Evolutionary conservation across 2,888 invertebrate species (phyloP), one percentile per base, ranked within the genome.

Genomic region (Apoderus coryli): DNA sequence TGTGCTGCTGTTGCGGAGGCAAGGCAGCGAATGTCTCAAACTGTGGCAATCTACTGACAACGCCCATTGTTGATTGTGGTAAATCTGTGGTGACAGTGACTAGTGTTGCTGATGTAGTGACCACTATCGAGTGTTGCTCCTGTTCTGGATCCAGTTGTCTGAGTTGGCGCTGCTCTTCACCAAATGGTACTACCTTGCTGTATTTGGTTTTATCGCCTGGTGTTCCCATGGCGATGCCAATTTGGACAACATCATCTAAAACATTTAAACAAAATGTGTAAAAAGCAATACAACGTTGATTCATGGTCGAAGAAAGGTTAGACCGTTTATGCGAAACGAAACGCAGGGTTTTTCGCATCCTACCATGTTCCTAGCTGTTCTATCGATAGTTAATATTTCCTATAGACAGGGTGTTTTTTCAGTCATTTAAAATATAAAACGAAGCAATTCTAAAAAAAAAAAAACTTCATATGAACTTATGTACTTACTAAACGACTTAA

Each of bases 221-320:
- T 54, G 58, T 58, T 55, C 57, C 59, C 59, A 59, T 59, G 57
- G 57, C 57, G 57, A 57, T 54, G 54, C 49, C 57, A 58, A 52
- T 53, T 48, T 48, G 46, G 51, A 48, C 57, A 57, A 54, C 59
- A 59, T 59, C 57, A 59, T 59, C 58, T 59, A 43, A 10, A 52
- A 53, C n/a, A n/a, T n/a, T n/a, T n/a, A n/a, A n/a, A n/a, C n/a
- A n/a, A n/a, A n/a, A n/a, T n/a, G n/a, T n/a, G n/a, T n/a, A n/a
- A n/a, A n/a, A n/a, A n/a, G n/a, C n/a, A n/a, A n/a, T n/a, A n/a
- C n/a, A n/a, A n/a, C n/a, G n/a, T n/a, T n/a, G n/a, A n/a, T n/a
- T n/a, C n/a, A n/a, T n/a, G n/a, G n/a, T n/a, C n/a, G n/a, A n/a
- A n/a, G n/a, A n/a, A n/a, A n/a, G n/a, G n/a, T n/a, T n/a, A n/a